Evolutionary conservation across 2,888 invertebrate genomes (phyloP), one percentile per base, ranked within the genome.

Genomic region (Salticus scenicus): DNA sequence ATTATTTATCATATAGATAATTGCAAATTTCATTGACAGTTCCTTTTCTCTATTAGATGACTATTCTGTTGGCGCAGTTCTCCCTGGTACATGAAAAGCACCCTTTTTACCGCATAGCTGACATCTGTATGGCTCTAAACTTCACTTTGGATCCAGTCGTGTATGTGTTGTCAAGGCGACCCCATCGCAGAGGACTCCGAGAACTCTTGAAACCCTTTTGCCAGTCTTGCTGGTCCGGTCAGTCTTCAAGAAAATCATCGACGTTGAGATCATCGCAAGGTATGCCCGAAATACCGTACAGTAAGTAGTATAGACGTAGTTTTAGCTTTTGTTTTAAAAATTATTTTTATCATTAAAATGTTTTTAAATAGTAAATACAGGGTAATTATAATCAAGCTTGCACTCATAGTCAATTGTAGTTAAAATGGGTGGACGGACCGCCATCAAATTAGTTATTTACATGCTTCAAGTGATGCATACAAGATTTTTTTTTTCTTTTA

Each of bases 101-200:
- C 37, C 90, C 92, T 63, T 93, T 94, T 86, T 93, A 93, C 86
- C 90, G 92, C 27, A 90, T 94, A 14, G 95, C 96, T 0, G 96
- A 96, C 90, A 91, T 95, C 80, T 92, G 96, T 81, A 94, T 96
- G 92, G 94, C 95, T 74, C 91, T 96, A 73, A 96, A 96, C 92
- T 96, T 96, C 91, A 94, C 95, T 37, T 93, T 96, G 87, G 95
- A 96, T 91, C 96, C 96, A 0, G 95, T 82, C 0, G 81, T 88
- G 27, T 88, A 83, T 33, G 87, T 87, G 0, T 42, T 87, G 28
- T 85, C 85, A 1, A 76, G 87, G 20, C 75, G 87, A 10, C 80
- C 85, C 0, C 85, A 87, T 57, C 67, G 85, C 7, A 33, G 74
- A 14, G 78, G 85, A 0, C 74, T 87, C 24, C 66, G 80, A 0